phyloP scores from a whole-genome alignment of 2,113 vertebrate species.

The Hippoglossus stenolepis region DNA sequence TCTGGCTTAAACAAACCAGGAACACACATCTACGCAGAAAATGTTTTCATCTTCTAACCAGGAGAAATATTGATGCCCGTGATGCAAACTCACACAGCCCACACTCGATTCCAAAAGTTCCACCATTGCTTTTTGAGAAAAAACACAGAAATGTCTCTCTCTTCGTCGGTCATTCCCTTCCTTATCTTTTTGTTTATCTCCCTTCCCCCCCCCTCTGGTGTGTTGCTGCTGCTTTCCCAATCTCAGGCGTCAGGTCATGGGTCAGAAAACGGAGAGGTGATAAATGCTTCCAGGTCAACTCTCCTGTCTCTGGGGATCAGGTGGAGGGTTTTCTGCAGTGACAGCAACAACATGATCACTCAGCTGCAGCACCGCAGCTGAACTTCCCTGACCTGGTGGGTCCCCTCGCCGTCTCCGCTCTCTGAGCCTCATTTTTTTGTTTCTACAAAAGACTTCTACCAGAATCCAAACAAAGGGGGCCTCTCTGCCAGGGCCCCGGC shows the following conservation, averaged over 20 bases:
- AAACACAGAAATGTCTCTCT: background rate
- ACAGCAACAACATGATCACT: conserved; percentile 73
- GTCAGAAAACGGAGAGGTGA: conserved; percentile 70
- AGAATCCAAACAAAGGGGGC: conserved; percentile 3
- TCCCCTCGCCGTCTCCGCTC: conserved; percentile 25
- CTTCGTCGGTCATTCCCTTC: background rate
- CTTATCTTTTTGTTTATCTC: conserved; percentile 13
- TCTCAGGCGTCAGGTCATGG: conserved; percentile 50
- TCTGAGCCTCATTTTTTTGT: conserved; percentile 28
- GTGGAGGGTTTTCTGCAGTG: conserved; percentile 57
- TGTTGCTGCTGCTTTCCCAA: conserved; percentile 22
- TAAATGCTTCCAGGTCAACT: conserved; percentile 78
- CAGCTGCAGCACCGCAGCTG: conserved; percentile 51
- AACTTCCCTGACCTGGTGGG: conserved; percentile 42
- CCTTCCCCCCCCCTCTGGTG: background rate
- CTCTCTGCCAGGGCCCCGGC: background rate
- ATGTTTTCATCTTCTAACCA: conserved; percentile 38
- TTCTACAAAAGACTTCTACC: background rate
- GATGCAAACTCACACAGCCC: background rate
- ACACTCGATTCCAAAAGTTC: conserved; percentile 13
- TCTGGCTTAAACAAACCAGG: conserved; percentile 11
- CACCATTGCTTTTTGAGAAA: background rate
- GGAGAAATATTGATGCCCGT: conserved; percentile 42
- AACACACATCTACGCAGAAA: conserved; percentile 22
- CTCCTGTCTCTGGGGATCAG: conserved; percentile 65